Base-by-base conservation (phyloP, 2,113 vertebrate species). In the Dendrocopos noguchii region DNA sequence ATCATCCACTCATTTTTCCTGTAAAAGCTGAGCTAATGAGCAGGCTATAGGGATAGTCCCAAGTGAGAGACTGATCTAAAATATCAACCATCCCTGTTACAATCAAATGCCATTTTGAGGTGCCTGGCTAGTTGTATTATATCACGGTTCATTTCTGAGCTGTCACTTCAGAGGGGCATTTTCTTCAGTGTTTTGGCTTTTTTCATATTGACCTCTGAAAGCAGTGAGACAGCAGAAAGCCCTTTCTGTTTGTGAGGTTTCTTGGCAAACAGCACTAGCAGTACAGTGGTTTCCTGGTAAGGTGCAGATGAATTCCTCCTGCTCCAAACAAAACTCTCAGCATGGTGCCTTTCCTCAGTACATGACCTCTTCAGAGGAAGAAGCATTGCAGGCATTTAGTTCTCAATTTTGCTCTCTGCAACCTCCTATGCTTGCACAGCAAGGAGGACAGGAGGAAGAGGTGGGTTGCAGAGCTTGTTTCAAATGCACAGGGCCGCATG, bases 351-450 rank as follows among this genome's bases (percentile, higher is more conserved):
- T 75, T 39, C 31, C 21, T 70, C n/a, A 44, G 4, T 15, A 50
- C 1, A 0, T 15, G 44, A 83, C 6, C 33, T 4, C 13, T 11
- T 61, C 25, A 79, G 33, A 72, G 19, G 71, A 91, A 75, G 25
- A 29, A 78, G 9, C 2, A 5, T 29, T 95, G 75, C 36, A 27
- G 28, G 31, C 24, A 52, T 52, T 71, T 15, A 13, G 12, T 34
- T 80, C 39, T 25, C 39, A 7, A 9, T 52, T 63, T 39, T 66
- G 22, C 31, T 90, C 34, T 31, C 33, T 76, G 59, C 0, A 0
- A 39, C 33, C 29, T 72, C 25, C 13, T 0, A 0, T 5, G 9
- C 4, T 29, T 71, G 15, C 42, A 67, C 0, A 2, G 18, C 0
- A 2, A 72, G 22, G 20, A 36, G 22, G 20, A 36, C 11, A 47